Evolutionary conservation across 2,888 invertebrate species (phyloP).

Genomic region (Trisateles emortualis): DNA sequence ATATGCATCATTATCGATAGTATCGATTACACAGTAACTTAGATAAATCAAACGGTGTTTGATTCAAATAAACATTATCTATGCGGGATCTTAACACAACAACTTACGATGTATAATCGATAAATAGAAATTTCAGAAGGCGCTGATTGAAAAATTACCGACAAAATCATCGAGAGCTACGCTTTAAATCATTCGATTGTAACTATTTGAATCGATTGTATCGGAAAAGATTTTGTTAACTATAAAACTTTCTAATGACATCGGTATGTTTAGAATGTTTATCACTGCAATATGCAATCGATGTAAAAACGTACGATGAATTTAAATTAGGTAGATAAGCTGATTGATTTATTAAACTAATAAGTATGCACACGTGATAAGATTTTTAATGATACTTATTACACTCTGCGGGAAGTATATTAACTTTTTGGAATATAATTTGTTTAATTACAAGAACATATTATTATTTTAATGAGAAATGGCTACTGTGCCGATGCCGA

Average conservation of each 20-base stretch:
- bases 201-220: conserved; percentile 32
- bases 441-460: not conserved
- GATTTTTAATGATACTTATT: conserved; percentile 26
- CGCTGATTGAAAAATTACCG: conserved; percentile 48
- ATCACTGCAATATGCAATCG: conserved; percentile 28
- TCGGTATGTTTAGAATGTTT: conserved; percentile 18
- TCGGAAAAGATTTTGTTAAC: conserved; percentile 31
- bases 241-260: conserved; percentile 39
- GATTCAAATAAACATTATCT: conserved; percentile 44
- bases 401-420: conserved; percentile 17
- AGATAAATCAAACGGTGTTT: conserved; percentile 59
- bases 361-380: conserved; percentile 43
- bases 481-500: too few species aligned
- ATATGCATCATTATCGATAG: conserved; percentile 62
- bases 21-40: conserved; percentile 61
- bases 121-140: conserved; percentile 19
- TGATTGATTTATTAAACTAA: conserved; percentile 36
- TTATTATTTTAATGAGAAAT: not conserved
- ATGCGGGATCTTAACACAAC: conserved; percentile 20
- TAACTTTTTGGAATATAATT: not conserved
- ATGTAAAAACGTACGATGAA: conserved; percentile 26
- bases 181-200: conserved; percentile 39
- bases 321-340: conserved; percentile 38
- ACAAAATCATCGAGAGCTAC: conserved; percentile 30
- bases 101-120: conserved; percentile 33